A percentile compares a stretch with the other conserved stretches of the same genome.
phyloP scores from a whole-genome alignment of 2,113 vertebrate genomes.

The Lichenostomus cassidix region DNA sequence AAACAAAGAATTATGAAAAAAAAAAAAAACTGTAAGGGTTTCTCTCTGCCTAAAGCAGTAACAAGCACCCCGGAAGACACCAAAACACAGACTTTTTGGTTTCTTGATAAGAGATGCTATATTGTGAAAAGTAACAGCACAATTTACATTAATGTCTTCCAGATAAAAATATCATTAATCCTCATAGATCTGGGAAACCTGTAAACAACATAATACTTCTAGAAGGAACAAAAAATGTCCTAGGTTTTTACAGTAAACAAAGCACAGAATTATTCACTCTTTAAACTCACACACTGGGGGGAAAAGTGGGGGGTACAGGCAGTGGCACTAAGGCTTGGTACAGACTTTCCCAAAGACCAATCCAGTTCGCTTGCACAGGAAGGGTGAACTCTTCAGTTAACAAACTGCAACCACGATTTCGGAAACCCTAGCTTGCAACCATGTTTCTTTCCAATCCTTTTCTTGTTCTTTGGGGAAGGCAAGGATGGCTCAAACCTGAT shows the following conservation, averaged over 20 bases:
- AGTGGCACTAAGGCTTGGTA: not conserved
- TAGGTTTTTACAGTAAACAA: not conserved
- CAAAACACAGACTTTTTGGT: not conserved
- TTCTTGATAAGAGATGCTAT: not conserved
- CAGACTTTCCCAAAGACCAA: not conserved
- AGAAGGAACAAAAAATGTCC: not conserved
- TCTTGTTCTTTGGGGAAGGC: not conserved
- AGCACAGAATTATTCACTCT: not conserved
- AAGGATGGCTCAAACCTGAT: not conserved
- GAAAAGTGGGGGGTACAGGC: too few relatives aligned
- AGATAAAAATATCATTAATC: not conserved
- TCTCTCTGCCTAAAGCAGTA: not conserved
- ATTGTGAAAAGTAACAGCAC: not conserved
- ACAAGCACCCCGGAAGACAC: not conserved
- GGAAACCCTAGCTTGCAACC: not conserved
- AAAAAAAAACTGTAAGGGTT: accelerated
- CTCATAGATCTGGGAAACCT: not conserved
- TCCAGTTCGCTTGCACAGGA: not conserved
- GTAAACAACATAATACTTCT: not conserved
- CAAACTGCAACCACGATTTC: not conserved
- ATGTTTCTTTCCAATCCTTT: not conserved
- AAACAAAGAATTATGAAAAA: not conserved
- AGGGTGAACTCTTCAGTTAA: not conserved
- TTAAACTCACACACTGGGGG: not conserved
- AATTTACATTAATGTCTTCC: not conserved